Evolutionary conservation across 2,888 invertebrate genomes (phyloP).

Genomic region (Cybosia mesomella): DNA sequence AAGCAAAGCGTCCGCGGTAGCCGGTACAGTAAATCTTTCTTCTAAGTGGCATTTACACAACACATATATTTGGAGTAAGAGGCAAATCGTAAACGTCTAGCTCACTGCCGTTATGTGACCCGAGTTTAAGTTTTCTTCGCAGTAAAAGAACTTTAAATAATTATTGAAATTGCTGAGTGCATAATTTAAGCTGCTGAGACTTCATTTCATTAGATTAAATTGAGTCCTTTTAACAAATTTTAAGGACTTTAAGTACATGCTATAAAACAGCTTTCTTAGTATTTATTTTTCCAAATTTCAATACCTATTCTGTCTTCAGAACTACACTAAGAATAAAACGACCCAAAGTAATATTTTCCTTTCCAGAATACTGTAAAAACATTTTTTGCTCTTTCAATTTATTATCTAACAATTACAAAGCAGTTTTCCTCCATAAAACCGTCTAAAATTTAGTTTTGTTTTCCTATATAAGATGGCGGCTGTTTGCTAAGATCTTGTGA

Average conservation of each 20-base stretch:
- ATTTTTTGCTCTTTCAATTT: conserved; percentile 53
- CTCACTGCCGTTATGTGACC: conserved; percentile 59
- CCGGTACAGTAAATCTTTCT: conserved; percentile 76
- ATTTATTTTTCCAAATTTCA: background rate
- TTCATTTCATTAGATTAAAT: background rate
- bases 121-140: conserved; percentile 48
- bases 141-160: conserved; percentile 36
- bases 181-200: conserved; percentile 8
- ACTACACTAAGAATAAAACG: conserved; percentile 8
- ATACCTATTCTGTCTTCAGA: conserved; percentile 3
- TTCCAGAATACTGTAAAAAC: conserved; percentile 34
- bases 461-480: conserved; percentile 62
- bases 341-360: conserved; percentile 38
- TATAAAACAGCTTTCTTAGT: background rate
- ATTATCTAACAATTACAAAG: conserved; percentile 61
- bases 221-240: background rate
- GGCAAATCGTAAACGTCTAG: conserved; percentile 82
- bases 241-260: background rate
- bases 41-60: conserved; percentile 84
- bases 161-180: conserved; percentile 24
- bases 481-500: conserved; percentile 72
- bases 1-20: conserved; percentile 58
- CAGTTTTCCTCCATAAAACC: conserved; percentile 62
- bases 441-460: conserved; percentile 60
- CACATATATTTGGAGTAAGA: conserved; percentile 73